These are phyloP conservation scores for Fistularia commersonii DNA, from an alignment of 2,797 vertebrate genomes.

Conservation along the genomic window DNA sequence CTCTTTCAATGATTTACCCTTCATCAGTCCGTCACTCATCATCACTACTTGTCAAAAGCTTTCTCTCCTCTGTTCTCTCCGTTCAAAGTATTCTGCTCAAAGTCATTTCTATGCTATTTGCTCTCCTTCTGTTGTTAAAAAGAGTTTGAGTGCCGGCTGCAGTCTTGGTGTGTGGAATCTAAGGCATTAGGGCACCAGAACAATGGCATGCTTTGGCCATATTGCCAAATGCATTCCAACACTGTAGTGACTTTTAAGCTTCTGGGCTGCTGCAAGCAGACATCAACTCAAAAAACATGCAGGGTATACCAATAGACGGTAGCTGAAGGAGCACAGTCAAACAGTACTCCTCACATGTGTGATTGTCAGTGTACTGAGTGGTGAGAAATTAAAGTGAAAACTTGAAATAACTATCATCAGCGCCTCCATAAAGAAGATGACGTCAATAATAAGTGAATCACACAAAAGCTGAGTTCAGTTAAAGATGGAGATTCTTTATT, in stretches of 20 bases:
- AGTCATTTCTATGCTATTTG: conserved; percentile 58
- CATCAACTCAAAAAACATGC: conserved; percentile 27
- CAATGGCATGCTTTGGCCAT: conserved; percentile 36
- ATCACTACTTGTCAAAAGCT: conserved; percentile 30
- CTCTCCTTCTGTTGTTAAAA: conserved; percentile 74
- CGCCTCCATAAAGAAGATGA: not conserved
- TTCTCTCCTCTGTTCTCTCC: conserved; percentile 15
- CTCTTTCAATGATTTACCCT: conserved; percentile 17
- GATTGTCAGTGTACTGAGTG: conserved; percentile 12
- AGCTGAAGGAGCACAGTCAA: conserved; percentile 24
- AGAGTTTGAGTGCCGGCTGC: conserved; percentile 57
- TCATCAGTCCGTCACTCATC: conserved; percentile 32
- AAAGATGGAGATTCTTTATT: too few species aligned
- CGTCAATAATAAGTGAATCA: not conserved
- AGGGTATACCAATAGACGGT: conserved; percentile 28
- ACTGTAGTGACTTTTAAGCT: conserved; percentile 44
- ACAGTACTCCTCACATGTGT: conserved; percentile 14
- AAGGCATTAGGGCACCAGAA: conserved; percentile 47
- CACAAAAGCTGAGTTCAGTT: not conserved
- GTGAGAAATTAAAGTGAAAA: conserved; percentile 2
- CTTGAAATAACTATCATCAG: not conserved
- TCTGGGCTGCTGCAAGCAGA: conserved; percentile 23
- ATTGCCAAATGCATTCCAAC: conserved; percentile 48
- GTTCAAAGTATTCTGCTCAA: conserved; percentile 30
- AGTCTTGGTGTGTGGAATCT: conserved; percentile 53